These are phyloP conservation scores for Onychostruthus taczanowskii DNA, from an alignment of 2,113 vertebrate genomes.

Conservation along the genomic window DNA sequence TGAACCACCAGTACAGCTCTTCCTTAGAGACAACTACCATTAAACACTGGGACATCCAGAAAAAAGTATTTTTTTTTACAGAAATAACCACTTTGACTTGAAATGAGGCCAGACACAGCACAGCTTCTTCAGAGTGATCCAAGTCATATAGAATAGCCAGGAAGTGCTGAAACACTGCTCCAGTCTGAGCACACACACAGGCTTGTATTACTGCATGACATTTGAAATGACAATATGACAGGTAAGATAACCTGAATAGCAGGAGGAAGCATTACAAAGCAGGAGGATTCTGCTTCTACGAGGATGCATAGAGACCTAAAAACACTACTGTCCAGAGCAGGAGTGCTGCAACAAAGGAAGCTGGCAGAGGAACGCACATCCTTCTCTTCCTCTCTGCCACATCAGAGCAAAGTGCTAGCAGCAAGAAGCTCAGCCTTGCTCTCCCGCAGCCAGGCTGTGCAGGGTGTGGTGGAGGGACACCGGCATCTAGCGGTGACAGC, in stretches of 20 bases:
- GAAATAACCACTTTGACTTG: background rate
- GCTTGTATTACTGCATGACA: background rate
- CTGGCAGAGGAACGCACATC: background rate
- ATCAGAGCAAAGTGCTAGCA: background rate
- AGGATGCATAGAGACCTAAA: background rate
- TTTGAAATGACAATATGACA: rapidly evolving
- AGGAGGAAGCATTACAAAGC: background rate
- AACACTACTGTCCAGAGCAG: background rate
- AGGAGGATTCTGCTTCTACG: background rate
- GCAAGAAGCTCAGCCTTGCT: background rate
- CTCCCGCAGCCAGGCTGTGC: background rate
- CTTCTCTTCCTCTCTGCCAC: background rate
- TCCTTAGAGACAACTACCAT: background rate
- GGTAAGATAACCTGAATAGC: background rate
- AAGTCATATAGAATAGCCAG: background rate
- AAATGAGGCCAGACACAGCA: background rate
- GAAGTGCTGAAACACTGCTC: background rate
- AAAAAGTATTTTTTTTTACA: background rate
- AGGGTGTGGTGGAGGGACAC: background rate
- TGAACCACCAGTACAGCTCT: background rate
- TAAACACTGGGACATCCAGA: background rate
- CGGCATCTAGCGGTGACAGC: background rate
- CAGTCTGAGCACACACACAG: background rate
- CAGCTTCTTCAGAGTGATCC: background rate
- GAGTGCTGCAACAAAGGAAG: background rate